Evolutionary conservation across 2,888 invertebrate species (phyloP), one percentile per base, ranked within the genome.

Genomic region (Cataglyphis altisquamis): DNA sequence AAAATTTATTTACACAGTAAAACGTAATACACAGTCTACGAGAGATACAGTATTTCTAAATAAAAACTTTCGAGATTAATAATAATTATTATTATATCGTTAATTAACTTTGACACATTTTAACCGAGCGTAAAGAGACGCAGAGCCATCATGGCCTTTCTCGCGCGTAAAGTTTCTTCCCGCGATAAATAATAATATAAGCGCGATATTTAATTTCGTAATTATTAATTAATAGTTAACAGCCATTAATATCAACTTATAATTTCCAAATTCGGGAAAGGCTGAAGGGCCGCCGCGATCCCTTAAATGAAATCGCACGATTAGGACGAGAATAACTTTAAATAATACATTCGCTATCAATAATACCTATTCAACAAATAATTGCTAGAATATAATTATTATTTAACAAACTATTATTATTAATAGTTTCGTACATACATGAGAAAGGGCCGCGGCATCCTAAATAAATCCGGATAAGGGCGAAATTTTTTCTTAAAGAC

Each of bases 11-110:
- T 70, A 80, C 78, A 80, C 3, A 62, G 32, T 48, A 12, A 70
- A 72, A 80, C 45, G n/a, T 78, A 70, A 10, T 77, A 68, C 52
- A 75, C 77, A 77, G 77, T 77, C 41, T 55, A 57, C 55, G 41
- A 39, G 3, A 66, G 45, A 55, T 67, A 77, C 52, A 66, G 6
- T 75, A 55, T 41, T 67, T 18, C 15, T 77, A 77, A 77, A 57
- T 66, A 67, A 77, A 75, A 77, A 39, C 15, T 41, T 55, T 29
- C 29, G 57, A 67, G 29, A 57, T 68, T 77, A 68, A 67, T 67
- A 29, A 74, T 29, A 67, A 68, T 29, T 12, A 41, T 15, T 45
- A 45, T 77, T 67, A 55, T 55, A 39, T 55, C 4, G 48, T 64
- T 55, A 55, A 9, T 52, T 66, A 52, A 57, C 55, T 55, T 77